Conservation (phyloP, 2,888 invertebrate genomes). For the Spilarctia lutea region DNA sequence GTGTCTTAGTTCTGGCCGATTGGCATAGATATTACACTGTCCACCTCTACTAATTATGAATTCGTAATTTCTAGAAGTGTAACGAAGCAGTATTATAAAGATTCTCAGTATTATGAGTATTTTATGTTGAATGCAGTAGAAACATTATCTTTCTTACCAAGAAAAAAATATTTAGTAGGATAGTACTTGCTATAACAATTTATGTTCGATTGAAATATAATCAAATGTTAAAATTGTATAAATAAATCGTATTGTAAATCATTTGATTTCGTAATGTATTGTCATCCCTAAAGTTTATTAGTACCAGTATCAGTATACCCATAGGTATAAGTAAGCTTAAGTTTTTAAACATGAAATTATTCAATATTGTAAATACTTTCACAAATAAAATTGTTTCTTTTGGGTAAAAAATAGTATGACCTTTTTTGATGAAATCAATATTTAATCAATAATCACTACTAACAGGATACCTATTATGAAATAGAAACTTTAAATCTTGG, state of each 20-base stretch:
- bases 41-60: neutral
- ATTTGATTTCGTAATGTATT: too few species aligned
- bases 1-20: slow-evolving; percentile 40
- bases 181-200: neutral
- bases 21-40: slow-evolving; percentile 12
- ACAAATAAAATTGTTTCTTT: neutral
- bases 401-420: neutral
- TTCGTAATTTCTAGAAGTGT: slow-evolving; percentile 12
- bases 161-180: neutral
- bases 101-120: neutral
- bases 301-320: neutral
- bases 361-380: neutral
- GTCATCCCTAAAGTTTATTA: too few species aligned
- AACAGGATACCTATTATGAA: neutral
- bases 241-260: too few species aligned
- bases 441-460: neutral
- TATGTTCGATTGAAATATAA: neutral
- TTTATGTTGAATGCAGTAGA: neutral
- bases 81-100: neutral
- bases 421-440: neutral
- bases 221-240: too few species aligned
- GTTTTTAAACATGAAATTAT: neutral
- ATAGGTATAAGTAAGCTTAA: neutral
- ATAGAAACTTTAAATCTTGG: slow-evolving; percentile 6
- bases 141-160: neutral